Evolutionary conservation across 2,888 invertebrate genomes (phyloP).

Genomic region (Pristionchus mayeri): DNA sequence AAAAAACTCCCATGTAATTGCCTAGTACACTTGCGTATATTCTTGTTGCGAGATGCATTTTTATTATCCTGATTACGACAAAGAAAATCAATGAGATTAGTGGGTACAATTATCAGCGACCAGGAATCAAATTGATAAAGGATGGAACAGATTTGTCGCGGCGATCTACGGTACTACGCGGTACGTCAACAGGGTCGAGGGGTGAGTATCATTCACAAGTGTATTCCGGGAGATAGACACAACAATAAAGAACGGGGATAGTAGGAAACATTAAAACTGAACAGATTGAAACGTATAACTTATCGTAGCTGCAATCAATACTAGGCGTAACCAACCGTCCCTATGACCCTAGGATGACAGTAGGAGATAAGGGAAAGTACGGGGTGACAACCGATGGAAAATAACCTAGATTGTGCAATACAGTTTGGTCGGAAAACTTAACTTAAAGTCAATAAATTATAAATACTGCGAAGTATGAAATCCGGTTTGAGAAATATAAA

Average conservation of each 20-base stretch:
- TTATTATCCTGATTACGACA: too few species aligned
- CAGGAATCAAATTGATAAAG: neutral
- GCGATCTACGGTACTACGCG: too few species aligned
- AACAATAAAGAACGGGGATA: too few species aligned
- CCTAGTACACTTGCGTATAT: too few species aligned
- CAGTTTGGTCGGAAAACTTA: conserved; percentile 31
- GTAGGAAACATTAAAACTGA: conserved; percentile 1
- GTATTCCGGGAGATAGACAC: too few species aligned
- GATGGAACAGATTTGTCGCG: too few species aligned
- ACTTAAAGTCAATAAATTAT: conserved; percentile 27
- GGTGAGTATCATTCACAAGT: conserved; percentile 35
- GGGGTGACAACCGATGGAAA: neutral
- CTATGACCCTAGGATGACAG: neutral
- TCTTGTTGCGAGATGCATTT: too few species aligned
- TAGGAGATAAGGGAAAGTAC: neutral
- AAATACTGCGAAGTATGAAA: conserved; percentile 7
- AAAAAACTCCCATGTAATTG: too few species aligned
- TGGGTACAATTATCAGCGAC: neutral
- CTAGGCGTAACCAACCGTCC: conserved; percentile 23
- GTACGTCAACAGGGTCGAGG: too few species aligned
- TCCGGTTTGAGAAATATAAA: neutral
- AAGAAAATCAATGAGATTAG: conserved; percentile 24
- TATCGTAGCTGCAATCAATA: conserved; percentile 7
- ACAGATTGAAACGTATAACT: conserved; percentile 34
- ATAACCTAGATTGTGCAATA: conserved; percentile 30